Evolutionary conservation across 2,888 invertebrate species (phyloP).

Genomic region (Aspidiotus rigidus): DNA sequence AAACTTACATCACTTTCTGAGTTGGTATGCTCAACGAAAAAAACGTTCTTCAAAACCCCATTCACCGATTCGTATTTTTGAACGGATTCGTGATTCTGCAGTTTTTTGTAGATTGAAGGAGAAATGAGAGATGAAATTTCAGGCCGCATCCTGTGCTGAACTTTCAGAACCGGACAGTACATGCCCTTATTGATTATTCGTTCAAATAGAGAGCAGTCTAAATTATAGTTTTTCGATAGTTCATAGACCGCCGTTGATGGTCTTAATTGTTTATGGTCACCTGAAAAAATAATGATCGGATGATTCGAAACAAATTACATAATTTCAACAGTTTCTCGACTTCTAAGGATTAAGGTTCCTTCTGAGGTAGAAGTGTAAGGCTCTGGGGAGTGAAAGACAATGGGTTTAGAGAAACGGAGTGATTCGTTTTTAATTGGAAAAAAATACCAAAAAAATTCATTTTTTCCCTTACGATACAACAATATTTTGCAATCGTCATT

Average conservation of each 20-base stretch:
- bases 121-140: slow-evolving; percentile 46
- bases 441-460: too few relatives aligned
- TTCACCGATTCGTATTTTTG: slow-evolving; percentile 48
- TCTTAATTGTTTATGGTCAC: slow-evolving; percentile 71
- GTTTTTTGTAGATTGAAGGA: slow-evolving; percentile 57
- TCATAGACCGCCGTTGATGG: slow-evolving; percentile 51
- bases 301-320: not conserved
- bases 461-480: too few relatives aligned
- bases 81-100: slow-evolving; percentile 55
- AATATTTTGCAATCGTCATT: too few relatives aligned
- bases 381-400: not conserved
- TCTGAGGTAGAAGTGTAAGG: not conserved
- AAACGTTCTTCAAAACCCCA: slow-evolving; percentile 56
- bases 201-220: slow-evolving; percentile 50
- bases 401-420: not conserved
- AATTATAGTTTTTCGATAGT: slow-evolving; percentile 44
- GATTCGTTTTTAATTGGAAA: too few relatives aligned
- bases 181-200: slow-evolving; percentile 46
- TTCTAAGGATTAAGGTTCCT: too few relatives aligned
- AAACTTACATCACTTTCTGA: slow-evolving; percentile 49
- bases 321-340: too few relatives aligned
- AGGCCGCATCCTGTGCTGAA: slow-evolving; percentile 49
- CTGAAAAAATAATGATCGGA: slow-evolving; percentile 44
- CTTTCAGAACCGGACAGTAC: slow-evolving; percentile 43
- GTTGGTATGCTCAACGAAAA: slow-evolving; percentile 55